Evolutionary conservation across 2,113 vertebrate genomes (phyloP), one percentile per base, ranked within the genome.

Genomic region (Pelecanus crispus): DNA sequence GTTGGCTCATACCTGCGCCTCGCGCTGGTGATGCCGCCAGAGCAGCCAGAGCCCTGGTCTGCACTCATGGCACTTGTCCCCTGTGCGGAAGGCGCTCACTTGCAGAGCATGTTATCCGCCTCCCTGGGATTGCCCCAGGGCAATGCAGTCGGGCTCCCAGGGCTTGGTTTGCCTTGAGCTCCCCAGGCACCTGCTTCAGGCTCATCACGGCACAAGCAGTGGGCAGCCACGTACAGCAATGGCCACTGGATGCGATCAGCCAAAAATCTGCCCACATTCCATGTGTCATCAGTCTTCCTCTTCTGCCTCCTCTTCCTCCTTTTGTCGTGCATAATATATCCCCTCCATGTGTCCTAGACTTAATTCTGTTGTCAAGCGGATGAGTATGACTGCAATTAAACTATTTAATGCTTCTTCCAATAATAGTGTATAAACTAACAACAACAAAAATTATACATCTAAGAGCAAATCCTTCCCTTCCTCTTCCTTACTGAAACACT

Each of bases 11-110:
- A 16, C 7, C 66, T 25, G 24, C 47, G 17, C 7, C 34, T 83
- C 4, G 3, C 0, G 0, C 4, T 22, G 29, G 18, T 34, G 40
- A 21, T 3, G 5, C 9, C 8, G 11, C 5, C 11, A 58, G 58
- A 8, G 13, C 32, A 78, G 31, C 6, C 28, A 59, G 31, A 82
- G 28, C n/a, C 47, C 42, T 63, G 47, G 34, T 32, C 25, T 68
- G 28, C 36, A 52, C 21, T 58, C 25, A 7, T 36, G 42, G 20
- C 7, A 1, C 42, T 62, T 38, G 14, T 44, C 17, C 34, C 13
- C 22, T 31, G 5, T 21, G 4, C 25, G 18, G 36, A 50, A 25
- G 47, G 4, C 1, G 1, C 10, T n/a, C 6, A 9, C 10, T 38
- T 40, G 9, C 28, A n/a, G 8, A 72, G 3, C 0, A 0, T 36